Base-by-base conservation (phyloP, 1,140 invertebrate species). In the Heliconius melpomene region DNA sequence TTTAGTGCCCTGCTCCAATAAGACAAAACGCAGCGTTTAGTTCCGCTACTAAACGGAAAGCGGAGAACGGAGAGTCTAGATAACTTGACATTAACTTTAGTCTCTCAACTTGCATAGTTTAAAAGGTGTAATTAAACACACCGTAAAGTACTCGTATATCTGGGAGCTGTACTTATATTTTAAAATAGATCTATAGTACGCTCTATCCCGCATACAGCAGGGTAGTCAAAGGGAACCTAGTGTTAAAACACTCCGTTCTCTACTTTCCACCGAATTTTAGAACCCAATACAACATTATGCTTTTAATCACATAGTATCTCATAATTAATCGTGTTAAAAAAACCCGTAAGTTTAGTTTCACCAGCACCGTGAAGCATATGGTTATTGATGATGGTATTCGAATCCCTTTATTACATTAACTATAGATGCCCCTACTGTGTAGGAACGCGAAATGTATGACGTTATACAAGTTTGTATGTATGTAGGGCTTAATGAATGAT, bases 331-430 rank as follows among this genome's bases (percentile, higher is more conserved):
- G 74, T 54, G 74, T 54, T 57, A 75, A 75, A 75, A 32, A 75
- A 75, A 50, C 57, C 20, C 52, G 29, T 38, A 36, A 57, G 23
- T 75, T 46, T 75, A 7, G 50, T 60, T 46, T 60, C 16, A 75
- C 29, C 46, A 32, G 72, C 40, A 16, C 9, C 11, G 71, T n/a
- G 29, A 11, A 36, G 23, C 9, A 50, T 70, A 40, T 74, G 26
- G 79, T 91, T 90, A 90, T 93, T 93, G 91, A 93, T 94, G 87
- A 83, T 84, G 81, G 89, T 91, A 91, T 92, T 91, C 89, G 92
- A 93, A 92, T 91, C 88, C 76, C 87, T 92, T 94, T 93, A 93
- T 94, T 92, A 90, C 87, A 91, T 93, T 93, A 90, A 86, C 89
- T 89, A 86, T 89, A 79, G 90, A 66, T 84, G 87, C 82, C 87